A percentile compares a stretch with the other conserved stretches of the same genome.
These are phyloP conservation scores for Stylophora pistillata DNA, from an alignment of 64 coral and sea anemone genomes.

Conservation along the genomic window DNA sequence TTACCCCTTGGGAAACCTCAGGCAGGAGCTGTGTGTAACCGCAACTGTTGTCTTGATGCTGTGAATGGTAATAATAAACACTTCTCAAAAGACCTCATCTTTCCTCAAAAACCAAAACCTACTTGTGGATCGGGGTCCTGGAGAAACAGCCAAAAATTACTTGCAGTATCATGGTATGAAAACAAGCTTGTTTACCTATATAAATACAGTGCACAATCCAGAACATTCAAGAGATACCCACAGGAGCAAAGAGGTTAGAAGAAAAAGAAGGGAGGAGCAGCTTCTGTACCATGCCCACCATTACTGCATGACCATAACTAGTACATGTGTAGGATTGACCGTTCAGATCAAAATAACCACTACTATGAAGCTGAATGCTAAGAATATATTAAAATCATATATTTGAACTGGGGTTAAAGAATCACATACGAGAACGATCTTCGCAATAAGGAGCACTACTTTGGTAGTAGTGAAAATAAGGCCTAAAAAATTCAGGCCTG, in stretches of 20 bases:
- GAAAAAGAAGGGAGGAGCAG: neutral
- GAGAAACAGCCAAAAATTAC: neutral
- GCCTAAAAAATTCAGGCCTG: too few relatives aligned
- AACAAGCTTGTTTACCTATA: neutral
- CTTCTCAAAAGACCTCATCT: conserved; percentile 30
- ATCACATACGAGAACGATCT: too few relatives aligned
- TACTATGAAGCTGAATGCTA: neutral
- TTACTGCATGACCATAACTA: neutral
- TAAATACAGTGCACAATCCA: conserved; percentile 30
- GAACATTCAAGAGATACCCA: neutral
- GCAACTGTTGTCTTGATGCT: conserved; percentile 8
- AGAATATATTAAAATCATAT: too few relatives aligned
- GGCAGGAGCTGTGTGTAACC: too few relatives aligned
- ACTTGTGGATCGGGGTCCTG: neutral
- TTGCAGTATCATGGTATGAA: conserved; percentile 11
- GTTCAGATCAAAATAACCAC: too few relatives aligned
- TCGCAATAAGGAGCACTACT: too few relatives aligned
- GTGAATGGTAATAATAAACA: conserved; percentile 5
- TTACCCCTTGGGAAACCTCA: too few relatives aligned
- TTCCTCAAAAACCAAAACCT: neutral
- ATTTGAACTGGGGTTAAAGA: too few relatives aligned
- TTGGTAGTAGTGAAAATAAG: too few relatives aligned
- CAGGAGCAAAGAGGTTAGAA: neutral
- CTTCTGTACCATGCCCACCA: neutral
- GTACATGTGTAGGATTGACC: conserved; percentile 3